Conservation (phyloP, 2,797 vertebrate genomes). For the Acanthurus leucopareius region DNA sequence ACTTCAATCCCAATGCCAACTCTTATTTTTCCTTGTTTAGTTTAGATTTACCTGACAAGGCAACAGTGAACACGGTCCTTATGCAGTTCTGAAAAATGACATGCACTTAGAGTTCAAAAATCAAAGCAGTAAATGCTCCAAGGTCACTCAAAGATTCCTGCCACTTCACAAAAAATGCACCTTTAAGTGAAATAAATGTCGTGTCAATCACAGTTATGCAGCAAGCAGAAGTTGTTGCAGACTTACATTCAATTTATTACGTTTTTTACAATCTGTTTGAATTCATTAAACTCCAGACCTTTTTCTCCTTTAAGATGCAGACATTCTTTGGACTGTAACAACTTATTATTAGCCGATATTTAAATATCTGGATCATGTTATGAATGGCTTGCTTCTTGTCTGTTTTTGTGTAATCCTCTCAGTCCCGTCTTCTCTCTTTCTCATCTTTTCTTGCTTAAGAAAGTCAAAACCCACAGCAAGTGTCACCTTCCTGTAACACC, state of each 20-base stretch:
- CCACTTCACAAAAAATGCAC: background rate
- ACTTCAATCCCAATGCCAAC: background rate
- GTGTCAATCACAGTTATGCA: background rate
- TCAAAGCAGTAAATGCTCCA: background rate
- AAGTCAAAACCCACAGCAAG: constrained; percentile 3
- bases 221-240: background rate
- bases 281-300: background rate
- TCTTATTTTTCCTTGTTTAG: background rate
- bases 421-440: background rate
- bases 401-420: background rate
- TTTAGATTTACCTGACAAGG: background rate
- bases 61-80: background rate
- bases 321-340: background rate
- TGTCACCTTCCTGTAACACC: constrained; percentile 26
- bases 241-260: background rate
- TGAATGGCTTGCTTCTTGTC: background rate
- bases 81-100: background rate
- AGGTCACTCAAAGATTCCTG: background rate
- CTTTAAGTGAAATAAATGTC: background rate
- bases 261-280: too few relatives aligned
- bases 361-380: background rate
- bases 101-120: background rate
- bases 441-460: constrained; percentile 10
- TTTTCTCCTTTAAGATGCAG: background rate
- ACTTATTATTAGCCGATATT: background rate